A percentile compares a stretch with the other conserved stretches of the same genome.
Evolutionary conservation across 2,888 invertebrate genomes (phyloP).

Genomic region (Ectobius pallidus): DNA sequence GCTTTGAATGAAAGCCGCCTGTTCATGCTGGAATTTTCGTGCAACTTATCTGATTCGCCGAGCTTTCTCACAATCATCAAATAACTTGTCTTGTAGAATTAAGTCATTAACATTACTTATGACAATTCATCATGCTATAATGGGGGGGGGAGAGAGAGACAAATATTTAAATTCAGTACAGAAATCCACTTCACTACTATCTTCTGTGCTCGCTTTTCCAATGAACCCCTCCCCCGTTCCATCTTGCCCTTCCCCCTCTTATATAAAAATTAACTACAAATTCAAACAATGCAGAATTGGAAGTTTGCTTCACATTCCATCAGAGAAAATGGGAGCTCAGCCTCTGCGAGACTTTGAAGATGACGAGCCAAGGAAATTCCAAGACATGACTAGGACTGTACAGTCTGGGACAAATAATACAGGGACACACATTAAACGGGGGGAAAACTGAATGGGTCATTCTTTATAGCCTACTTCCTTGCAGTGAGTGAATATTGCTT

Average conservation of each 20-base stretch:
- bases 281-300: constrained; percentile 38
- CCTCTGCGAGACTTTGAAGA: constrained; percentile 37
- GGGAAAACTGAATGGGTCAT: no score
- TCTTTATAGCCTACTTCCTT: no score
- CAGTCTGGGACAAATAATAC: constrained; percentile 14
- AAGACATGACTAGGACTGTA: constrained; percentile 33
- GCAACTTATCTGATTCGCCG: not conserved
- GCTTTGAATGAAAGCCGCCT: not conserved
- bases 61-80: not conserved
- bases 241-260: not conserved
- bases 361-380: constrained; percentile 38
- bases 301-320: constrained; percentile 33
- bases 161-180: no score
- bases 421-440: no score
- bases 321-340: not conserved
- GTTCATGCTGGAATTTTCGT: not conserved
- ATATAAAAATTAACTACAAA: constrained; percentile 32
- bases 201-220: not conserved
- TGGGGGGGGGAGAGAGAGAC: not conserved
- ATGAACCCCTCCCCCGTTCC: not conserved
- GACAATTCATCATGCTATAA: not conserved
- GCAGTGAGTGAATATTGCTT: no score
- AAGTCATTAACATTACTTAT: constrained; percentile 14
- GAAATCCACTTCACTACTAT: not conserved
- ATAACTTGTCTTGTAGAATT: not conserved